Evolutionary conservation across 2,888 invertebrate species (phyloP), one percentile per base, ranked within the genome.

Genomic region (Epinotia brunnichana): DNA sequence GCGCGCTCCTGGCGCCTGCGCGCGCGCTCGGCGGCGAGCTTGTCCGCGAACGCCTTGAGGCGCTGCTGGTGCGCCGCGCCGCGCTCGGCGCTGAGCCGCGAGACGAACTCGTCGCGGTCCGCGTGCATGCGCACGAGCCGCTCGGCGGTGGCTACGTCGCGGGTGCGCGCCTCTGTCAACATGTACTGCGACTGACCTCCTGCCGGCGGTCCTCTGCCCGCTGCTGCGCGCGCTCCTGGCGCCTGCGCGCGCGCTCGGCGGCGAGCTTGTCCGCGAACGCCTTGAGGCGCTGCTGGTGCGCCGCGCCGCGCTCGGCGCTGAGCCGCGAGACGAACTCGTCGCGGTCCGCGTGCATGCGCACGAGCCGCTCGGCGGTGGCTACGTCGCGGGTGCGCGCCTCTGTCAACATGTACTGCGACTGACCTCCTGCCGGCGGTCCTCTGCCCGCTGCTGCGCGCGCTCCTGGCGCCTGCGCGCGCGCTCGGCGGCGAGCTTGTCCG

Each of bases 401-500:
- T n/a, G n/a, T n/a, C n/a, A n/a, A n/a, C n/a, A n/a, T n/a, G n/a
- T n/a, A n/a, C n/a, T 13, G 19, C 2, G 21, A 56, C 10, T 62
- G n/a, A 92, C 91, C 86, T 91, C 90, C 69, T 88, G 83, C 0
- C 95, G 91, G 61, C 96, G 94, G 74, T 96, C 82, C 75, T 91
- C 89, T 19, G 80, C 75, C 53, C 92, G 80, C 76, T 86, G 83
- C 74, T 80, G 95, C 76, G 79, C 94, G 78, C 86, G 75, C 75
- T 90, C 88, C 0, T 84, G 85, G 19, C 86, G 83, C 0, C 91
- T 74, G 73, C 81, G 78, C 70, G 89, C 88, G 0, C 89, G 79
- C 82, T 91, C 92, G 19, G 81, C 80, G 5, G 82, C 78, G 13
- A 91, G 85, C 73, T 88, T 94, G 92, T 29, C 29, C 29, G 29